phyloP scores from a whole-genome alignment of 2,113 vertebrate species.

The Datnioides undecimradiatus region DNA sequence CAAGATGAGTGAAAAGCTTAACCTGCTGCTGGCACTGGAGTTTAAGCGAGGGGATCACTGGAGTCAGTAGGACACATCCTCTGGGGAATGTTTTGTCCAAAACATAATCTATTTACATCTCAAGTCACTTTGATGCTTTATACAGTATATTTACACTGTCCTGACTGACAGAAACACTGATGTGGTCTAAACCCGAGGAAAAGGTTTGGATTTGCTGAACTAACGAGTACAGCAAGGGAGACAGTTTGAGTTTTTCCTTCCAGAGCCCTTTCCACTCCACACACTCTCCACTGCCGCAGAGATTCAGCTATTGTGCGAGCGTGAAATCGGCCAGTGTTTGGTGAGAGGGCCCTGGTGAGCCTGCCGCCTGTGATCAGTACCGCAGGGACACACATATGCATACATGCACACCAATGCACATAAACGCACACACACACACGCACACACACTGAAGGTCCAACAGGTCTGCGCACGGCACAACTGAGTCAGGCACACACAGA shows the following conservation, averaged over 20 bases:
- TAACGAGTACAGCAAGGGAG: conserved; percentile 9
- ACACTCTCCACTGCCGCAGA: no score
- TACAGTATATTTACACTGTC: background rate
- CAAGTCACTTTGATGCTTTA: background rate
- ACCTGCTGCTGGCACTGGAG: no score
- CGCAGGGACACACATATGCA: conserved; percentile 46
- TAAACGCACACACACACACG: conserved; percentile 1
- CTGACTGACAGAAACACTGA: background rate
- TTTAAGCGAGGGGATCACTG: no score
- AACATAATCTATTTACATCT: no score
- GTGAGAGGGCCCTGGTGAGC: conserved; percentile 60
- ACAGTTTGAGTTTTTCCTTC: conserved; percentile 21
- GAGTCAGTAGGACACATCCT: no score
- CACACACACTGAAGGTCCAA: conserved; percentile 18
- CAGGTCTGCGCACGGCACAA: conserved; percentile 1
- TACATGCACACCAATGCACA: conserved; percentile 27
- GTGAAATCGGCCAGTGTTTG: conserved; percentile 74
- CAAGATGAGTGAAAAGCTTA: no score
- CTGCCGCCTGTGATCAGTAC: conserved; percentile 62
- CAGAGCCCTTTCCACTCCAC: conserved; percentile 20
- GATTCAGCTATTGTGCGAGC: conserved; percentile 53
- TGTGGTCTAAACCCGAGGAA: background rate
- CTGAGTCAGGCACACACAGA: conserved; percentile 25
- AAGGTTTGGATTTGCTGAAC: conserved; percentile 6
- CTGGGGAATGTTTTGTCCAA: no score